Conservation (phyloP, 2,888 invertebrate species). For the Frankliniella fusca region DNA sequence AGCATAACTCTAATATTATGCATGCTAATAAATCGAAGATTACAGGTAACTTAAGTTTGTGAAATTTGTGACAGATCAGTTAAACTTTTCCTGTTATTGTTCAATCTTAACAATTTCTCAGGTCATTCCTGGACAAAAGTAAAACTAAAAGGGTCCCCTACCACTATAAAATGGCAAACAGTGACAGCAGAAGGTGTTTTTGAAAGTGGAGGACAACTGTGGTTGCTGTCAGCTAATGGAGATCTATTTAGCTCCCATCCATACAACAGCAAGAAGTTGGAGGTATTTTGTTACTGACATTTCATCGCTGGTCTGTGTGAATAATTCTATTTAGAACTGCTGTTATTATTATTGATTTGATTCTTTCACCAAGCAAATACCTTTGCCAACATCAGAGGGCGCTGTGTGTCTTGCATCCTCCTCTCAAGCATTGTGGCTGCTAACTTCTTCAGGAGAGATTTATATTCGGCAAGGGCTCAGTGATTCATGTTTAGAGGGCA, state of each 20-base stretch:
- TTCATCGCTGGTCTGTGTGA: not conserved
- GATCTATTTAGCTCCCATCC: constrained; percentile 47
- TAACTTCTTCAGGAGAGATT: constrained; percentile 48
- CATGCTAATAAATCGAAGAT: constrained; percentile 3
- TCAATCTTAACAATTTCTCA: constrained; percentile 27
- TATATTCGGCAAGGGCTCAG: constrained; percentile 48
- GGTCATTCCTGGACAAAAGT: constrained; percentile 41
- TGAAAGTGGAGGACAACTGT: constrained; percentile 45
- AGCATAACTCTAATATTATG: constrained; percentile 12
- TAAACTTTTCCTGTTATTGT: not conserved
- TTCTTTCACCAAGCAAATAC: constrained; percentile 34
- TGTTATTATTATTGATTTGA: not conserved
- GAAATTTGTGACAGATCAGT: not conserved
- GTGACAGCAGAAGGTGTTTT: constrained; percentile 43
- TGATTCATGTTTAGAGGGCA: constrained; percentile 46
- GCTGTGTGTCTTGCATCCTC: constrained; percentile 45
- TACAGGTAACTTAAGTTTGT: not conserved
- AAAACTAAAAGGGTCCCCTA: constrained; percentile 33
- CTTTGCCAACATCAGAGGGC: constrained; percentile 37
- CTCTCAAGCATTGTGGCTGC: constrained; percentile 49
- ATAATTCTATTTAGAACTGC: not conserved
- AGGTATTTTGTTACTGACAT: not conserved
- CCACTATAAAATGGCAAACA: constrained; percentile 39
- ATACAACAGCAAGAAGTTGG: constrained; percentile 28
- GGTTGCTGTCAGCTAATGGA: constrained; percentile 47